Evolutionary conservation across 2,797 vertebrate genomes (phyloP).

Genomic region (Karalla daura): DNA sequence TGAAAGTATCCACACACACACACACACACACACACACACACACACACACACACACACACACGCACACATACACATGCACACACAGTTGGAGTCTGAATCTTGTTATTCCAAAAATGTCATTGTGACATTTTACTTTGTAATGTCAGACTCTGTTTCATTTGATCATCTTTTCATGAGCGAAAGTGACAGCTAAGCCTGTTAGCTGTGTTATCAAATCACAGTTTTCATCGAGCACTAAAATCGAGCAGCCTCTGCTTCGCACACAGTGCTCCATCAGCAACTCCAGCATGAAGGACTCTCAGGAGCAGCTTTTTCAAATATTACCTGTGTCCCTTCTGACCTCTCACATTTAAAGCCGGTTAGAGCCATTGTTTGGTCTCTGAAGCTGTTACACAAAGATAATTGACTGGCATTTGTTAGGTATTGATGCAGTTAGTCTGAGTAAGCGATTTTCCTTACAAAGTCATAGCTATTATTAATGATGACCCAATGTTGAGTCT

Average conservation of each 20-base stretch:
- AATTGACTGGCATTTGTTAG: background rate
- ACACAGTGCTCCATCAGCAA: slow-evolving; percentile 53
- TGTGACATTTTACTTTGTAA: slow-evolving; percentile 34
- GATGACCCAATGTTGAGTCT: background rate
- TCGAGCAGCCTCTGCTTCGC: slow-evolving; percentile 7
- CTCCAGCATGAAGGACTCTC: slow-evolving; percentile 17
- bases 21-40: too few species aligned
- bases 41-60: background rate
- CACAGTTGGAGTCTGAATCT: background rate
- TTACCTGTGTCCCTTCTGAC: slow-evolving; percentile 35
- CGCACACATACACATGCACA: background rate
- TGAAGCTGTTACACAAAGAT: background rate
- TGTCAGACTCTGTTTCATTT: slow-evolving; percentile 14
- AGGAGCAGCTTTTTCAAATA: slow-evolving; percentile 27
- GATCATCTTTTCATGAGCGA: slow-evolving; percentile 36
- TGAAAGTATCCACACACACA: too few species aligned
- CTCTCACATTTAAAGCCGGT: slow-evolving; percentile 13
- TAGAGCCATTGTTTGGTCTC: background rate
- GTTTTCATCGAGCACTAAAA: slow-evolving; percentile 20
- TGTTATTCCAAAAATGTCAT: slow-evolving; percentile 33
- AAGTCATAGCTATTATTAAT: background rate
- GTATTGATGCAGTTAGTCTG: background rate
- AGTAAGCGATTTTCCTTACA: background rate
- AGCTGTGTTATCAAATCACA: slow-evolving; percentile 51
- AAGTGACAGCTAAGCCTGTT: slow-evolving; percentile 61